phyloP scores from a whole-genome alignment of 2,113 vertebrate species.

The Pituophis catenifer region DNA sequence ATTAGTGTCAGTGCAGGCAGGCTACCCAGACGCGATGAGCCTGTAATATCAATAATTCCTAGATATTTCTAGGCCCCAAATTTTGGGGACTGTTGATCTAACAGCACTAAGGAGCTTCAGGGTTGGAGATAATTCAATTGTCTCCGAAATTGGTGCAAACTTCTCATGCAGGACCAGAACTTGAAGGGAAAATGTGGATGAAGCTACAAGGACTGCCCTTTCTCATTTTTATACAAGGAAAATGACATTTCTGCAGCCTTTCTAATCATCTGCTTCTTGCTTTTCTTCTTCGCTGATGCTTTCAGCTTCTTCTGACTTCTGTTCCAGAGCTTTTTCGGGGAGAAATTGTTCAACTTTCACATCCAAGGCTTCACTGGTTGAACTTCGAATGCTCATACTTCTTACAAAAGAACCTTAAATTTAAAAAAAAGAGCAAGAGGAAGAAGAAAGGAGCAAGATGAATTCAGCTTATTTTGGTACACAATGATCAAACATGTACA shows the following conservation, averaged over 20 bases:
- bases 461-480: not conserved
- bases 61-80: not conserved
- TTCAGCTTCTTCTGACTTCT: not conserved
- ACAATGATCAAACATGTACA: not conserved
- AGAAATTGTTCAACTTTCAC: constrained; percentile 73
- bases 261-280: not conserved
- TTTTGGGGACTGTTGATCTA: not conserved
- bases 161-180: not conserved
- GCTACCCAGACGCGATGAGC: not conserved
- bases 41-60: not conserved
- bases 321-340: constrained; percentile 45
- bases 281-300: not conserved
- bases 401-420: constrained; percentile 80
- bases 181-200: not conserved
- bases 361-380: constrained; percentile 82
- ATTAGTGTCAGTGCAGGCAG: not conserved
- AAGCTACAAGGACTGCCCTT: not conserved
- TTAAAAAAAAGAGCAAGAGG: not conserved
- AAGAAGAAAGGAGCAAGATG: too few relatives aligned
- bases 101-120: not conserved
- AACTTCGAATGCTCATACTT: constrained; percentile 73
- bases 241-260: not conserved
- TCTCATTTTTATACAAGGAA: not conserved
- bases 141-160: too few relatives aligned
- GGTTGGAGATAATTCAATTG: not conserved